phyloP scores from a whole-genome alignment of 1,140 invertebrate genomes.

The Drosophila murphyi region DNA sequence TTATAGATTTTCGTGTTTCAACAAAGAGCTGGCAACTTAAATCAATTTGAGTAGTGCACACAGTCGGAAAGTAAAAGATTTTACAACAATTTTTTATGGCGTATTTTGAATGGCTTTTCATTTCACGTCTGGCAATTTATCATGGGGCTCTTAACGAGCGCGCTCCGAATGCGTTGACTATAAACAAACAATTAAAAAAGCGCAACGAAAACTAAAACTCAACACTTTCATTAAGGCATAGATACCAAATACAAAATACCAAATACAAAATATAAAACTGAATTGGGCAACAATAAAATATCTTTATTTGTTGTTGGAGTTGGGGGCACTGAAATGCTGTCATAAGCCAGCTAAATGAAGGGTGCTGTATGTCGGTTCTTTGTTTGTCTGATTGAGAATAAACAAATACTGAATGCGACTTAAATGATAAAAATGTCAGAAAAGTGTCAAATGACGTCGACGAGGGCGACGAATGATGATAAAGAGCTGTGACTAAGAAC shows the following conservation, averaged over 20 bases:
- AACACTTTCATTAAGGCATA: constrained; percentile 74
- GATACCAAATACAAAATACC: constrained; percentile 35
- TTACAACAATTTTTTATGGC: constrained; percentile 65
- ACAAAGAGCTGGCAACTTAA: constrained; percentile 64
- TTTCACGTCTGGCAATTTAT: constrained; percentile 70
- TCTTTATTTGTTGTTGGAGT: constrained; percentile 49
- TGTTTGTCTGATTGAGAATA: constrained; percentile 47
- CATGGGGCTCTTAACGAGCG: constrained; percentile 70
- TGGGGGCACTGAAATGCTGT: constrained; percentile 49
- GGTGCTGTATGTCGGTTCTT: constrained; percentile 47
- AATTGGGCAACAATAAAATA: constrained; percentile 80
- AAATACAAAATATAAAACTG: constrained; percentile 11
- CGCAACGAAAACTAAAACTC: constrained; percentile 75
- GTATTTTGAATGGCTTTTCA: constrained; percentile 71
- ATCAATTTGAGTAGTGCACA: constrained; percentile 68
- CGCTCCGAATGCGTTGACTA: constrained; percentile 65
- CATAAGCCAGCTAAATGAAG: constrained; percentile 42
- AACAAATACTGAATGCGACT: constrained; percentile 68
- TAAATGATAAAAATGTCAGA: constrained; percentile 81
- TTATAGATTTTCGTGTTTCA: constrained; percentile 73
- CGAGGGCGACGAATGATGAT: constrained; percentile 80
- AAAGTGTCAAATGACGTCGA: constrained; percentile 78
- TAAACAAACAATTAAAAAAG: constrained; percentile 82
- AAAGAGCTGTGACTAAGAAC: constrained; percentile 71
- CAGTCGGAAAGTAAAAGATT: constrained; percentile 32